Percentiles rank a stretch among this genome's conserved stretches.
phyloP scores from a whole-genome alignment of 2,888 invertebrate species.

The Netelia inedita region DNA sequence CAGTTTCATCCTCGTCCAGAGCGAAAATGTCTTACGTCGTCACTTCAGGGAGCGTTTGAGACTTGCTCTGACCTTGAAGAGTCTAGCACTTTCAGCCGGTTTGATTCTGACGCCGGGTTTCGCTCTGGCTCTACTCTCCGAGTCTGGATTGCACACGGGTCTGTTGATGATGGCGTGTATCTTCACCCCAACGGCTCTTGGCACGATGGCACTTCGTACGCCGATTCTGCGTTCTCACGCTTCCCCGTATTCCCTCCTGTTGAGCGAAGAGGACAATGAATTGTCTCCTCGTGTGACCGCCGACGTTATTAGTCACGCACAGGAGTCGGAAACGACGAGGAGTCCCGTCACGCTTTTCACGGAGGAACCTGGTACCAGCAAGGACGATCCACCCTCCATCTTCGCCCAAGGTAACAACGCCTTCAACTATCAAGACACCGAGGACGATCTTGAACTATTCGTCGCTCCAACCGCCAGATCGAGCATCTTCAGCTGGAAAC shows the following conservation, averaged over 20 bases:
- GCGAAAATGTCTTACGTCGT: constrained; percentile 76
- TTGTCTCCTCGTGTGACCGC: constrained; percentile 61
- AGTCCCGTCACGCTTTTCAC: constrained; percentile 19
- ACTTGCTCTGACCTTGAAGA: constrained; percentile 75
- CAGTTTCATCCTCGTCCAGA: constrained; percentile 78
- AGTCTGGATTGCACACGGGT: constrained; percentile 73
- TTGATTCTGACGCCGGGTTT: constrained; percentile 76
- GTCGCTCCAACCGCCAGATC: constrained; percentile 48
- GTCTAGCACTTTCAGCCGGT: constrained; percentile 76
- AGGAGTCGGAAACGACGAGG: constrained; percentile 7
- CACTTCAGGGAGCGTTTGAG: constrained; percentile 77
- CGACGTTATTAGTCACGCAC: constrained; percentile 51
- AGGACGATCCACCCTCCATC: constrained; percentile 60
- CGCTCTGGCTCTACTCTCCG: constrained; percentile 72
- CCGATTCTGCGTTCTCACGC: constrained; percentile 61
- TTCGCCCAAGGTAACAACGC: constrained; percentile 72
- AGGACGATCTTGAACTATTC: constrained; percentile 65
- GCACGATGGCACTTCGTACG: constrained; percentile 73
- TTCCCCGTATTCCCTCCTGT: constrained; percentile 75
- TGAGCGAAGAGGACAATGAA: constrained; percentile 77
- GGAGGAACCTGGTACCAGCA: constrained; percentile 27
- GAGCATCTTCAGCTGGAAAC: constrained; percentile 70
- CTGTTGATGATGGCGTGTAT: constrained; percentile 76
- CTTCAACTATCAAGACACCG: constrained; percentile 73
- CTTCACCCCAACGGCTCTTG: constrained; percentile 77